phyloP scores from a whole-genome alignment of 2,888 invertebrate species.

The Uloborus plumipes region DNA sequence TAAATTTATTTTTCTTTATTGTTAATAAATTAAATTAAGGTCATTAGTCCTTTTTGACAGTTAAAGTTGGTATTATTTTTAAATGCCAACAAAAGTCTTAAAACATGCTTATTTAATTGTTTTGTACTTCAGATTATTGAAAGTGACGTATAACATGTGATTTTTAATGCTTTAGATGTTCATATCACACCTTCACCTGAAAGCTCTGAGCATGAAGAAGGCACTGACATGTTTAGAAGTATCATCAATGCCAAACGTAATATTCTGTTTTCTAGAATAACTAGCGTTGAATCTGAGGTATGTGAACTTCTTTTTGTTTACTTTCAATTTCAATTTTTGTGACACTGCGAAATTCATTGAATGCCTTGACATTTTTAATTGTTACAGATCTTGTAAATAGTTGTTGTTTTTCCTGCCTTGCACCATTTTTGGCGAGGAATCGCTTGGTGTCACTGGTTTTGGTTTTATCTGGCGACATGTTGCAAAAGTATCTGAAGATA shows the following conservation, averaged over 20 bases:
- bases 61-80: neutral
- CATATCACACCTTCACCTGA: constrained; percentile 64
- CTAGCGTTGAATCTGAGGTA: constrained; percentile 92
- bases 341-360: neutral
- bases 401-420: too few relatives aligned
- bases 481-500: too few relatives aligned
- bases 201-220: constrained; percentile 70
- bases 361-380: neutral
- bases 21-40: too few relatives aligned
- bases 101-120: neutral
- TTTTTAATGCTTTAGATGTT: constrained; percentile 44
- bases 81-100: neutral
- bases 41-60: too few relatives aligned
- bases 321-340: neutral
- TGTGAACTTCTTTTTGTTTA: neutral
- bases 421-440: too few relatives aligned
- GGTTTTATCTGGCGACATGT: too few relatives aligned
- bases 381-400: too few relatives aligned
- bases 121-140: neutral
- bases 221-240: constrained; percentile 93
- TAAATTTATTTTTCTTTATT: too few relatives aligned
- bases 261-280: constrained; percentile 85
- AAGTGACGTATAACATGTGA: neutral
- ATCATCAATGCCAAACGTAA: constrained; percentile 93
- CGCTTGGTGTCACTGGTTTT: too few relatives aligned